Base-by-base conservation (phyloP, 2,797 vertebrate genomes). In the Hippocampus kuda region DNA sequence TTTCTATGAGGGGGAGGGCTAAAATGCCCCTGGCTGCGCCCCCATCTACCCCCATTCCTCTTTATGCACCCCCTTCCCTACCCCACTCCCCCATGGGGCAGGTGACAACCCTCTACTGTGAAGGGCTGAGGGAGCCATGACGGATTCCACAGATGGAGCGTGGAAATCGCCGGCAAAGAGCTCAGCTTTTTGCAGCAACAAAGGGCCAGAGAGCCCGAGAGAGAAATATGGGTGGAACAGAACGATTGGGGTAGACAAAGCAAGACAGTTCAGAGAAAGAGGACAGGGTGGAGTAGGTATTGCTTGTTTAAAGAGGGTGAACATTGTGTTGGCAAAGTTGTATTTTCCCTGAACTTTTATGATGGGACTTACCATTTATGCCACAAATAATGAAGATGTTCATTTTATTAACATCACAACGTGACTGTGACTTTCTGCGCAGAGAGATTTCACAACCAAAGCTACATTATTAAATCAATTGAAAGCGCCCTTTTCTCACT, bases 101-200 rank as follows among this genome's bases (percentile, higher is more conserved):
- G 95, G 94, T 98, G 96, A 97, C 93, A 94, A 91, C 86, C 91
- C 90, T 91, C 94, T 88, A 92, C 94, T 93, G 92, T 91, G 90
- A 90, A 85, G 85, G 87, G 92, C 91, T 83, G 91, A 91, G 91
- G 91, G 91, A 91, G 91, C 84, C 92, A 91, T 95, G 95, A 95
- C 93, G 93, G 94, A 95, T 94, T 94, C 95, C 94, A 94, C 96
- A 98, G 95, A 98, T 98, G 96, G 96, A 97, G 94, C 94, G 93
- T 98, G 95, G 92, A 97, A 98, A 97, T 98, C 77, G 92, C 89
- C 81, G 87, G 93, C 95, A 97, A 95, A 94, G 94, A 92, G 93
- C 86, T 89, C 91, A 88, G 92, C 94, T 84, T 94, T 93, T 91
- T 88, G 92, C 83, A 86, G 84, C 92, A 93, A 97, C 94, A 97